A percentile compares a stretch with the other conserved stretches of the same genome.
phyloP scores from a whole-genome alignment of 2,888 invertebrate genomes.

The Eupithecia dodoneata region DNA sequence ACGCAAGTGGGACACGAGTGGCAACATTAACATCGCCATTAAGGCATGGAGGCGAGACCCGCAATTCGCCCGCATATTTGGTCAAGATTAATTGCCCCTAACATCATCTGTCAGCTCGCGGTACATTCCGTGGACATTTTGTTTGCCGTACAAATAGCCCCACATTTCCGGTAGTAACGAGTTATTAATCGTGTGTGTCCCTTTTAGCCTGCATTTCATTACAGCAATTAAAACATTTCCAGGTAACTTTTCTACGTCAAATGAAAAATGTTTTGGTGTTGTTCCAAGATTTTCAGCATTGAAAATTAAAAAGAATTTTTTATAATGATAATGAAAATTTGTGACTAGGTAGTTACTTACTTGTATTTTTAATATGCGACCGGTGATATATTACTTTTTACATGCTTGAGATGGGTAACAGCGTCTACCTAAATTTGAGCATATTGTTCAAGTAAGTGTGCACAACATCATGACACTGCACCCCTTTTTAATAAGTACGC shows the following conservation, averaged over 20 bases:
- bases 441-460: neutral
- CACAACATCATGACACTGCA: neutral
- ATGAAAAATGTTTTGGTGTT: constrained; percentile 4
- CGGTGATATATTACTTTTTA: neutral
- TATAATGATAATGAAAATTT: neutral
- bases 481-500: neutral
- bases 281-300: constrained; percentile 5
- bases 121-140: constrained; percentile 72
- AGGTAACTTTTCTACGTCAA: constrained; percentile 7
- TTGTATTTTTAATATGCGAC: neutral
- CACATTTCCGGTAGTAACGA: constrained; percentile 63
- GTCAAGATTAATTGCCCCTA: constrained; percentile 81
- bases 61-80: constrained; percentile 78
- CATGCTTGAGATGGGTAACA: neutral
- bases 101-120: constrained; percentile 79
- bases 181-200: constrained; percentile 53
- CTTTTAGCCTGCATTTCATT: constrained; percentile 23
- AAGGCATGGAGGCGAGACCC: constrained; percentile 62
- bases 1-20: constrained; percentile 37
- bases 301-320: neutral
- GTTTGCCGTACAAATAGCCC: constrained; percentile 73
- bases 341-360: neutral
- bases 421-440: neutral
- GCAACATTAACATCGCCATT: constrained; percentile 64
- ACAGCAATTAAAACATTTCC: constrained; percentile 26